phyloP scores from a whole-genome alignment of 2,113 vertebrate genomes.

The crab-eating macaque (Macaca fascicularis) region DNA sequence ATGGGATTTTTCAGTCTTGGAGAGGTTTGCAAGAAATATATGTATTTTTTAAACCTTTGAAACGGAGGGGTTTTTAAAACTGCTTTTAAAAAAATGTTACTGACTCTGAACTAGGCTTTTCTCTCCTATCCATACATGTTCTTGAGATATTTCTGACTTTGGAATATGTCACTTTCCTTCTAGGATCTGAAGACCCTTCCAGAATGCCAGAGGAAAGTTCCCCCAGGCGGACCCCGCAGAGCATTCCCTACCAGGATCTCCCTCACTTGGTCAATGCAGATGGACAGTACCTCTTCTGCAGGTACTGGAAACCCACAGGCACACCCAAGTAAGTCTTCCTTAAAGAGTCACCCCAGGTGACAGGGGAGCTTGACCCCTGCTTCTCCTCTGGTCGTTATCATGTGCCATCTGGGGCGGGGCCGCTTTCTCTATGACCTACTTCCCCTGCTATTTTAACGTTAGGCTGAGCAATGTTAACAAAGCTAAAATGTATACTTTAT shows the following conservation, averaged over 20 bases:
- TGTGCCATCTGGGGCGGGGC: not conserved
- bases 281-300: conserved; percentile 95
- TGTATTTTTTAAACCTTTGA: conserved; percentile 41
- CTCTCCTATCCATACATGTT: not conserved
- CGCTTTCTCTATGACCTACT: not conserved
- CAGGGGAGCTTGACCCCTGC: accelerated
- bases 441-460: not conserved
- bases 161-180: conserved; percentile 62
- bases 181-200: conserved; percentile 76
- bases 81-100: conserved; percentile 18
- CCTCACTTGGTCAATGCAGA: conserved; percentile 94
- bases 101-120: conserved; percentile 4
- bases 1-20: conserved; percentile 56
- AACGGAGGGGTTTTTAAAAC: conserved; percentile 14
- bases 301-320: conserved; percentile 93
- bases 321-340: conserved; percentile 90
- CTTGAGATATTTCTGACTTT: conserved; percentile 37
- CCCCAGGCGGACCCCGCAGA: conserved; percentile 90
- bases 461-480: not conserved
- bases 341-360: not conserved
- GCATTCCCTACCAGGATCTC: conserved; percentile 88
- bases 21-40: conserved; percentile 57
- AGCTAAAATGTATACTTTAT: not conserved
- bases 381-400: not conserved
- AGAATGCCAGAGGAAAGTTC: conserved; percentile 93